Base-by-base conservation (phyloP, 1,140 invertebrate genomes). In the Ceratosolen fusciceps region DNA sequence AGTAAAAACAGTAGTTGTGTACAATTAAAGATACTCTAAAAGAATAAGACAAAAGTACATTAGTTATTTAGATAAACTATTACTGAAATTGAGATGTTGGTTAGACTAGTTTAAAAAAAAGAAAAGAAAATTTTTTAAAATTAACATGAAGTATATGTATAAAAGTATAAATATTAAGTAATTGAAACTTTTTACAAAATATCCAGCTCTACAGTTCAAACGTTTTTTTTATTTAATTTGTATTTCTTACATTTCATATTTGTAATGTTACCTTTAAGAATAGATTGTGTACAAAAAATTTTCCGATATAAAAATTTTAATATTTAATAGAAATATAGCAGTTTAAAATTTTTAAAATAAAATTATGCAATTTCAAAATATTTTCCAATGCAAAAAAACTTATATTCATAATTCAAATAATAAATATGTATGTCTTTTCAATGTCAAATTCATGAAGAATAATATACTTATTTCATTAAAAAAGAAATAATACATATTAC, bases 61-160 rank as follows among this genome's bases (percentile, higher is more conserved):
- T 77, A 58, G 29, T 68, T 77, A 70, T 70, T 52, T 77, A 77
- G 75, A 77, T 77, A 77, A 68, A 58, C 34, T 77, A 70, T 70
- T 67, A 70, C 52, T 77, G 52, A 24, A 16, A 77, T 68, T 34
- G 47, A 67, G 37, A 21, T 47, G 19, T 10, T 37, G 9, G 58
- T 56, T 1, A 73, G 49, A 73, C 71, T 73, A 71, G 47, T 31
- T 31, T 52, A 71, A 24, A 56, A 37, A 56, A 71, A 58, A 58
- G 31, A n/a, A 72, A 21, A 52, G 19, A 39, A 68, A 54, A 29
- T 71, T 47, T 21, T n/a, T 37, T 70, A n/a, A 24, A 49, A 70
- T 1, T 14, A 68, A 68, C n/a, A 10, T 12, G 24, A 24, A 24
- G 16, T 39, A 24, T 43, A 16, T 49, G 34, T 21, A 52, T 19